Evolutionary conservation across 2,113 vertebrate species (phyloP), one percentile per base, ranked within the genome.

Genomic region (Carollia perspicillata): DNA sequence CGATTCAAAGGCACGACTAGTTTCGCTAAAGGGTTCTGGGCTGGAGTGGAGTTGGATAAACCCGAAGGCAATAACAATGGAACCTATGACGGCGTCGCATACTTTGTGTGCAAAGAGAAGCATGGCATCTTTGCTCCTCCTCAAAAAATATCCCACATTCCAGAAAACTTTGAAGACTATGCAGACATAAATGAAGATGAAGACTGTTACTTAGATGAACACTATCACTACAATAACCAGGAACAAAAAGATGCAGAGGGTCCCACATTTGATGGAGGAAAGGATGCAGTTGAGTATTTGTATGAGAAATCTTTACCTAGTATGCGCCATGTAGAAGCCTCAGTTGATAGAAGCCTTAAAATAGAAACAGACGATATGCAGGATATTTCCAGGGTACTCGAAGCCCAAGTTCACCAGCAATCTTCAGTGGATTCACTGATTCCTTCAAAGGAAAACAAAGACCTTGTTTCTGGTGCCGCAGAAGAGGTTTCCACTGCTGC

Each of bases 61-160:
- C 98, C 99, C 69, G 99, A 99, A 98, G 99, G 99, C 65, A 99
- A 99, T 97, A 99, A 99, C 95, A 99, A 99, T 22, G 99, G 99
- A 75, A 99, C 99, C 12, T 99, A 99, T 0, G 98, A 99, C 96
- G 99, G 98, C 5, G 98, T 99, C 86, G 97, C 98, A 0, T 99
- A 99, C 96, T 99, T 99, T 89, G 96, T 98, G 26, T 99, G 99
- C 96, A 98, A 98, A 89, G 98, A 99, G 84, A 98, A 98, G 58
- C 99, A 99, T 89, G 99, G 99, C 66, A 99, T 99, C 98, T 99
- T 99, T 97, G 99, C 99, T 96, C 99, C 99, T 84, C 99, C 99
- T 35, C 99, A 99, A 94, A 99, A 99, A 98, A 99, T 99, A 92
- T 98, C 99, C 95, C 99, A 94, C 79, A 98, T 99, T 92, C 98